Percentiles rank a stretch among this genome's conserved stretches.
Conservation (phyloP, 2,888 invertebrate species). For the Eupelmus urozonus region DNA sequence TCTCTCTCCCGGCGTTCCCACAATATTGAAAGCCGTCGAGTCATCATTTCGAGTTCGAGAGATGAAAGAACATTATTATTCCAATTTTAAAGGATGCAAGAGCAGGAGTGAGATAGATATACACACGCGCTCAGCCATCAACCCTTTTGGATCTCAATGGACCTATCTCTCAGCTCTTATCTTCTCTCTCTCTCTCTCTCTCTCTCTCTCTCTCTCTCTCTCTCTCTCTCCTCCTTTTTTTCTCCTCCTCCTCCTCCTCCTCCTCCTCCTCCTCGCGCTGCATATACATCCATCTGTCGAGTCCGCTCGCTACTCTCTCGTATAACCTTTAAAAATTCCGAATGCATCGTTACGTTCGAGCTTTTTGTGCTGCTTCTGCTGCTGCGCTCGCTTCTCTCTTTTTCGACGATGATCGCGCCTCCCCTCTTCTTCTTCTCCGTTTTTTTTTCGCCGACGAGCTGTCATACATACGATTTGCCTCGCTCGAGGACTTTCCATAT, state of each 20-base stretch:
- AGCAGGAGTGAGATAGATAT: constrained; percentile 49
- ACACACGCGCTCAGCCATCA: constrained; percentile 47
- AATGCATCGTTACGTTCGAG: constrained; percentile 72
- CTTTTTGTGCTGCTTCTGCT: constrained; percentile 62
- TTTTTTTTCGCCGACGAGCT: not conserved
- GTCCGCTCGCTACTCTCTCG: constrained; percentile 62
- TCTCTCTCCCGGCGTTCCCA: constrained; percentile 68
- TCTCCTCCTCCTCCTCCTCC: constrained; percentile 31
- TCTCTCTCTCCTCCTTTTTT: constrained; percentile 36
- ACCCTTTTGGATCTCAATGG: constrained; percentile 59
- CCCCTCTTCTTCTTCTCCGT: not conserved
- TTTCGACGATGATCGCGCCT: constrained; percentile 20
- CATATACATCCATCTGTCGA: constrained; percentile 64
- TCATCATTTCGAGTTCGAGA: constrained; percentile 75
- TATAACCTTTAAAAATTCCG: constrained; percentile 68
- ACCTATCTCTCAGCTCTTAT: constrained; percentile 57
- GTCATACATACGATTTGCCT: constrained; percentile 38
- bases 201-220: constrained; percentile 50
- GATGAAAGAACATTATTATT: constrained; percentile 76
- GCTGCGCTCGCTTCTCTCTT: constrained; percentile 20
- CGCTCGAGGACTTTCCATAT: constrained; percentile 57
- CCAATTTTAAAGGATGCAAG: constrained; percentile 75
- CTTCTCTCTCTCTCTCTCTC: constrained; percentile 58
- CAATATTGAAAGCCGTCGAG: constrained; percentile 76
- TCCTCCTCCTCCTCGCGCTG: constrained; percentile 49